Evolutionary conservation across 2,888 invertebrate genomes (phyloP).

Genomic region (Amitus sp.): DNA sequence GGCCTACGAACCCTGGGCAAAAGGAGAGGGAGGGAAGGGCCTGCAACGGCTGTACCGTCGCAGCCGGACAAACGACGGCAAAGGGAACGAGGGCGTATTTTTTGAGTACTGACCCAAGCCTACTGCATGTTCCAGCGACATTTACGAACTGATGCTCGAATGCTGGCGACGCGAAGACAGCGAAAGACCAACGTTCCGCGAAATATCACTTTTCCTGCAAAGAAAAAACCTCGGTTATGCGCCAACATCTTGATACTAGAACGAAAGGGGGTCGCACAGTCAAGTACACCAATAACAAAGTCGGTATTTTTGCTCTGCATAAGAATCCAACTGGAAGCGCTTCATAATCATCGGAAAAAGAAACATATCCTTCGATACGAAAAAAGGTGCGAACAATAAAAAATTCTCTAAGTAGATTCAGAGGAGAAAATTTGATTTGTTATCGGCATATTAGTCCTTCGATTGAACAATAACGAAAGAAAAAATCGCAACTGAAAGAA

Average conservation of each 20-base stretch:
- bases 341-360: neutral
- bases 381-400: no score
- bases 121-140: conserved; percentile 79
- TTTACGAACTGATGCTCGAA: conserved; percentile 85
- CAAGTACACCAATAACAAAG: conserved; percentile 16
- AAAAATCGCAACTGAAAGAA: no score
- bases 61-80: conserved; percentile 64
- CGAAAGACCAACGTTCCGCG: conserved; percentile 82
- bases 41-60: conserved; percentile 76
- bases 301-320: conserved; percentile 28
- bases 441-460: neutral
- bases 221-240: conserved; percentile 75
- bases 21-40: no score
- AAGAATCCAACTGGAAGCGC: no score
- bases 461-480: no score
- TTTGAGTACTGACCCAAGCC: conserved; percentile 76
- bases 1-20: no score
- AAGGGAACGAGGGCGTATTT: conserved; percentile 40
- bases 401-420: no score
- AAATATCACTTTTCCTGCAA: conserved; percentile 84
- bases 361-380: conserved; percentile 7
- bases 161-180: conserved; percentile 84
- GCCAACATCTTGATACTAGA: conserved; percentile 66
- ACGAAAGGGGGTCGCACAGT: conserved; percentile 15
- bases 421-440: neutral